Percentiles rank a stretch among this genome's conserved stretches.
phyloP scores from a whole-genome alignment of 1,140 invertebrate species.

The Nephotettix cincticeps region DNA sequence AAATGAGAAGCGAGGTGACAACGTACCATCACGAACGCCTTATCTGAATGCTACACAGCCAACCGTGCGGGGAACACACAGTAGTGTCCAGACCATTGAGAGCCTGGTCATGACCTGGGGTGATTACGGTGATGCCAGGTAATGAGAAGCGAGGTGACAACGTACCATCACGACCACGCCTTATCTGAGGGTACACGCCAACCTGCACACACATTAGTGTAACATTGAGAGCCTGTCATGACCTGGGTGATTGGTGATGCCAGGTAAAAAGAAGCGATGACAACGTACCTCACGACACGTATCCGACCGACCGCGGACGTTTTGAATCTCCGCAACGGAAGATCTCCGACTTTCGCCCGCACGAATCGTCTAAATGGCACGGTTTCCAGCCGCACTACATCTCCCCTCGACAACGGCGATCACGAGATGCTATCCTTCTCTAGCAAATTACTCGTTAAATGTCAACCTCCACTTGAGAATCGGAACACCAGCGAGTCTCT shows the following conservation, averaged over 20 bases:
- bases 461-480: constrained; percentile 7
- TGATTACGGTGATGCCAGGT: neutral
- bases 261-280: too few relatives aligned
- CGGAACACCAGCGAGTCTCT: neutral
- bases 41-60: too few relatives aligned
- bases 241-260: too few relatives aligned
- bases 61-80: too few relatives aligned
- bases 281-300: neutral
- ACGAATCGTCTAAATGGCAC: constrained; percentile 20
- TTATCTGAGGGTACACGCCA: neutral
- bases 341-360: constrained; percentile 14
- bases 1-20: constrained; percentile 9
- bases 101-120: neutral
- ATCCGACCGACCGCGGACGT: constrained; percentile 1
- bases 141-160: constrained; percentile 15
- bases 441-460: constrained; percentile 19
- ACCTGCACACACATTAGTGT: too few relatives aligned
- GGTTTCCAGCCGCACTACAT: constrained; percentile 1
- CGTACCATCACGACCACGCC: neutral
- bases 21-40: neutral
- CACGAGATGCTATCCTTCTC: constrained; percentile 19
- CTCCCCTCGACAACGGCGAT: neutral
- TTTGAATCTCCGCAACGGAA: neutral
- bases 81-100: too few relatives aligned
- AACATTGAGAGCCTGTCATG: too few relatives aligned